phyloP scores from a whole-genome alignment of 1,140 invertebrate species.

The Saccostrea glomerata region DNA sequence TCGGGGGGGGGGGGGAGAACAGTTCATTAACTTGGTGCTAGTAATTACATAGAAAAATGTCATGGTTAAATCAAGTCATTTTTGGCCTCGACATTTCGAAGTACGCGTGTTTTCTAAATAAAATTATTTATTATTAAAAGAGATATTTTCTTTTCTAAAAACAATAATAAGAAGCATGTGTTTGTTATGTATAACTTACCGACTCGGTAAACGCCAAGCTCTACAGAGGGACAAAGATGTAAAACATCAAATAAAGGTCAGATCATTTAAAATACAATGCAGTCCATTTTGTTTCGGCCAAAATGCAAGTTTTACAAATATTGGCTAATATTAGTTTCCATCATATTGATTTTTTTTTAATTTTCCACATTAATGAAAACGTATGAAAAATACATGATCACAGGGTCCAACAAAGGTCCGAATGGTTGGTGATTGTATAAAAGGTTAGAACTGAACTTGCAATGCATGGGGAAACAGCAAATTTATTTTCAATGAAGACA shows the following conservation, averaged over 20 bases:
- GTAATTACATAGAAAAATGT: background rate
- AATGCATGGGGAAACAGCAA: no score
- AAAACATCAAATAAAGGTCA: background rate
- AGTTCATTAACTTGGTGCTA: background rate
- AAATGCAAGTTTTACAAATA: background rate
- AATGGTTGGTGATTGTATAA: no score
- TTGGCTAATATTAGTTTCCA: background rate
- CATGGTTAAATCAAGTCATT: background rate
- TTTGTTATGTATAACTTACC: background rate
- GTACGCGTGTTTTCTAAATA: background rate
- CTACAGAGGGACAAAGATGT: conserved; percentile 14
- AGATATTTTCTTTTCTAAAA: background rate
- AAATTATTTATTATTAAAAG: background rate
- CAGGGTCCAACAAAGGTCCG: no score
- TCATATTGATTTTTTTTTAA: background rate
- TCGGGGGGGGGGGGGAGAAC: background rate
- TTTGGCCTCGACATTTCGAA: background rate
- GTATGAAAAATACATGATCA: background rate
- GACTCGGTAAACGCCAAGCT: conserved; percentile 21
- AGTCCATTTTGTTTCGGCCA: background rate
- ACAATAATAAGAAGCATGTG: background rate
- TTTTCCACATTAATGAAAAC: background rate
- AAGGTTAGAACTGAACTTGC: no score
- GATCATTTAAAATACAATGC: background rate
- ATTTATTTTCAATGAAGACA: no score